Percentiles rank a stretch among this genome's conserved stretches.
phyloP scores from a whole-genome alignment of 2,797 vertebrate species.

The Labroides dimidiatus region DNA sequence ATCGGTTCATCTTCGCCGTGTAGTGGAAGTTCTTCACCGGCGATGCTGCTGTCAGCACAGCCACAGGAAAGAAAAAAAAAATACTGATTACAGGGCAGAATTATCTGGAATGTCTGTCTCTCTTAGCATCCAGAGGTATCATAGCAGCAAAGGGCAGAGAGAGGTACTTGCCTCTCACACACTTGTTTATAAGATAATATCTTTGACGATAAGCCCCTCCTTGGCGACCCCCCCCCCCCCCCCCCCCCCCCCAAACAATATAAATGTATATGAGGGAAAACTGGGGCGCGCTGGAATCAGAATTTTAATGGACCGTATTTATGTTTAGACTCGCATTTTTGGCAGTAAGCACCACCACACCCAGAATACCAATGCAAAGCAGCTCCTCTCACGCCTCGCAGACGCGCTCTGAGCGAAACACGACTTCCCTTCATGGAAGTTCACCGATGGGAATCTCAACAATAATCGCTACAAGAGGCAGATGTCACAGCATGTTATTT shows the following conservation, averaged over 20 bases:
- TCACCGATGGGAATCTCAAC: constrained; percentile 44
- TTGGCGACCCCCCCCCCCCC: constrained; percentile 68
- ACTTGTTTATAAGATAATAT: constrained; percentile 83
- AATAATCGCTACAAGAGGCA: constrained; percentile 55
- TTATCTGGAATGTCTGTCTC: constrained; percentile 79
- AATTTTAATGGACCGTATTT: constrained; percentile 80
- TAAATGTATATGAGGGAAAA: constrained; percentile 87
- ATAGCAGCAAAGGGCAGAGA: constrained; percentile 55
- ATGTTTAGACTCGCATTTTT: constrained; percentile 80
- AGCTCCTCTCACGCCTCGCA: constrained; percentile 46
- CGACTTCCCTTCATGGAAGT: constrained; percentile 32
- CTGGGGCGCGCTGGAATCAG: constrained; percentile 77
- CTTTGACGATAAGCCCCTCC: constrained; percentile 72
- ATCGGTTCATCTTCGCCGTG: constrained; percentile 64
- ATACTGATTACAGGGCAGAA: constrained; percentile 77
- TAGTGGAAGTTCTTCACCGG: constrained; percentile 57
- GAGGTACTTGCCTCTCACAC: constrained; percentile 58
- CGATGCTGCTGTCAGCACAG: constrained; percentile 57
- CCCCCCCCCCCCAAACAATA: constrained; percentile 82
- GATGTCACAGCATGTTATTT: constrained; percentile 59
- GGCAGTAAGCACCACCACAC: constrained; percentile 47
- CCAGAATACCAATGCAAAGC: constrained; percentile 76
- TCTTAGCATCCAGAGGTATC: constrained; percentile 66
- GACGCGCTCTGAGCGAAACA: constrained; percentile 32
- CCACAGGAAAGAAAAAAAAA: constrained; percentile 77